Evolutionary conservation across 2,888 invertebrate genomes (phyloP), one percentile per base, ranked within the genome.

Genomic region (Noctua fimbriata): DNA sequence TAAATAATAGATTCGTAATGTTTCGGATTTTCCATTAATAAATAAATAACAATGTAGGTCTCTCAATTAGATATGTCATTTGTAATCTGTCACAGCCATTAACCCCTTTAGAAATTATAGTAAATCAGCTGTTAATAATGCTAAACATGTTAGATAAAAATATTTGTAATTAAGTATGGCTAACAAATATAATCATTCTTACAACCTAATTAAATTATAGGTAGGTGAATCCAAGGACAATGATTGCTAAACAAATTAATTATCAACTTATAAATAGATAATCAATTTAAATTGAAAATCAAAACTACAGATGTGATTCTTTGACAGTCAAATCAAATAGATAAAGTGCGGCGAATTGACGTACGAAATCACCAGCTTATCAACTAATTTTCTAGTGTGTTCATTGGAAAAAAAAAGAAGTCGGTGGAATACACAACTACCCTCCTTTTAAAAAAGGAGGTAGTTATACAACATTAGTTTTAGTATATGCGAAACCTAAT

Each of bases 81-180:
- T 71, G 55, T 63, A 49, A 84, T 63, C 73, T 74, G 66, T 71
- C 60, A 70, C 70, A 70, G 52, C 52, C 73, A 74, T 83, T 85
- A 85, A 12, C 81, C 74, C 41, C 71, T 74, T 84, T 67, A 44
- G 1, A 32, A 73, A 55, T 21, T 21, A 65, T 63, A 21, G 32
- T 65, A 55, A 82, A 67, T 32, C 4, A 47, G 49, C 32, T 9
- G 32, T 71, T 69, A 41, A 71, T 71, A 44, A 72, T 55, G n/a
- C 16, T 18, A 36, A 81, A 79, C 49, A 41, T 36, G 21, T 6
- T 36, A n/a, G 5, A 81, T 10, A 24, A 7, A 32, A 69, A 41
- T 28, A 41, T 44, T 63, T 63, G 14, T 28, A 28, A 14, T 28
- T 14, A 58, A 60, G 18, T 9, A 63, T 63, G 32, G 32, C 2